Conservation (phyloP, 1,140 invertebrate genomes). For the Drosophila orena region DNA sequence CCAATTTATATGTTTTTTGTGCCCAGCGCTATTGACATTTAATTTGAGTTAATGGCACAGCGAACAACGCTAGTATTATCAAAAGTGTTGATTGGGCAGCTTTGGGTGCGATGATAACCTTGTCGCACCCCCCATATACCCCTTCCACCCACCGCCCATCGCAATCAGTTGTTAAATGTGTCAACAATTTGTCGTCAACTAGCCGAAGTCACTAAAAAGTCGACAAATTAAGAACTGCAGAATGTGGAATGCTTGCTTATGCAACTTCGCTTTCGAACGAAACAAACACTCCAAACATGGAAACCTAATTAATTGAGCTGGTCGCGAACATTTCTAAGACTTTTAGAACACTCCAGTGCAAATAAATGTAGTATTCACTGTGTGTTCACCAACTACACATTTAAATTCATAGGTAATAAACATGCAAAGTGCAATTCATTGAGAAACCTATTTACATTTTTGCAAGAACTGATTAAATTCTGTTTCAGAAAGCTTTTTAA, state of each 20-base stretch:
- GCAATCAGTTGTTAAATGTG: conserved; percentile 63
- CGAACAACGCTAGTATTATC: conserved; percentile 50
- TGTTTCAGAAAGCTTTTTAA: too few species aligned
- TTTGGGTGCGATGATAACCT: conserved; percentile 39
- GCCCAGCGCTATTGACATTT: conserved; percentile 69
- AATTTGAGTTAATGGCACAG: conserved; percentile 72
- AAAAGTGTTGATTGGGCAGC: conserved; percentile 45
- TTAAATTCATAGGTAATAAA: neutral
- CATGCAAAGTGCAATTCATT: neutral
- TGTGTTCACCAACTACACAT: neutral
- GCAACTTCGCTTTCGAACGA: conserved; percentile 14
- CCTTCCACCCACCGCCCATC: conserved; percentile 5
- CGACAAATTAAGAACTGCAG: conserved; percentile 30
- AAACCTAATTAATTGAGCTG: conserved; percentile 32
- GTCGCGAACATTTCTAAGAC: conserved; percentile 5
- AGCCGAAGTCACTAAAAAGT: conserved; percentile 60
- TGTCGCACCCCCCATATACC: conserved; percentile 4
- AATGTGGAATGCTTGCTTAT: conserved; percentile 28
- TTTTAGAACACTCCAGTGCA: neutral
- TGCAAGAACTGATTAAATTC: too few species aligned
- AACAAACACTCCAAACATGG: conserved; percentile 36
- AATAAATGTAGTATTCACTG: neutral
- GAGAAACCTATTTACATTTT: too few species aligned
- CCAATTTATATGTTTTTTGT: conserved; percentile 21
- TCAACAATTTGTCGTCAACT: conserved; percentile 70